Evolutionary conservation across 2,888 invertebrate genomes (phyloP).

Genomic region (Drosophila testacea): DNA sequence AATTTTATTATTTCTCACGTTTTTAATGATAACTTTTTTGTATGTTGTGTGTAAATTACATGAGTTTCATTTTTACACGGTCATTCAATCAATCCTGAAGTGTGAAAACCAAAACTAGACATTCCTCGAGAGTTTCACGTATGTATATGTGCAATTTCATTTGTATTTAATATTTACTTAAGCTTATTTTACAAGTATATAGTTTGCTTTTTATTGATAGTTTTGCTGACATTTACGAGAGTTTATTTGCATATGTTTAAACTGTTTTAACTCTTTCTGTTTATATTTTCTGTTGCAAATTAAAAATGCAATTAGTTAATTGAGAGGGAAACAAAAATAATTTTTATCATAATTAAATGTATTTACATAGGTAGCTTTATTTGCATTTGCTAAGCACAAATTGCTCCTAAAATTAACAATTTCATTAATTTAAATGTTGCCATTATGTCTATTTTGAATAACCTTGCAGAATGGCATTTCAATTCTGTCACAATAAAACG

Average conservation of each 20-base stretch:
- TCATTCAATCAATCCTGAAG: constrained; percentile 1
- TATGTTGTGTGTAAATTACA: constrained; percentile 40
- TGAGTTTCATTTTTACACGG: constrained; percentile 32
- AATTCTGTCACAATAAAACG: not conserved
- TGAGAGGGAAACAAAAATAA: constrained; percentile 22
- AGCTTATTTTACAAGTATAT: constrained; percentile 55
- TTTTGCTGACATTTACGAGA: constrained; percentile 42
- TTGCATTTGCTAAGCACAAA: constrained; percentile 21
- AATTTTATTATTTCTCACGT: constrained; percentile 48
- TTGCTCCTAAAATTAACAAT: constrained; percentile 44
- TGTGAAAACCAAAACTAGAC: constrained; percentile 12
- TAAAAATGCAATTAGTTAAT: constrained; percentile 47
- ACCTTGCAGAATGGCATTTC: not conserved
- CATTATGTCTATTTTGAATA: constrained; percentile 22
- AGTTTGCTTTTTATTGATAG: constrained; percentile 40
- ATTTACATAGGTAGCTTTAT: constrained; percentile 34
- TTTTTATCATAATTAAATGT: constrained; percentile 26
- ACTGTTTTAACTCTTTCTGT: constrained; percentile 13
- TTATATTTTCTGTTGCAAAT: constrained; percentile 35
- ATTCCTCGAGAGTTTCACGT: constrained; percentile 8
- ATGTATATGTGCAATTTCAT: constrained; percentile 36
- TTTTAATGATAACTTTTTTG: constrained; percentile 24
- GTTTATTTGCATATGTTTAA: constrained; percentile 36
- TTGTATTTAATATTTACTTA: constrained; percentile 25
- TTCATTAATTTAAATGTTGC: constrained; percentile 45